phyloP scores from a whole-genome alignment of 2,113 vertebrate genomes.

The Anguilla rostrata region DNA sequence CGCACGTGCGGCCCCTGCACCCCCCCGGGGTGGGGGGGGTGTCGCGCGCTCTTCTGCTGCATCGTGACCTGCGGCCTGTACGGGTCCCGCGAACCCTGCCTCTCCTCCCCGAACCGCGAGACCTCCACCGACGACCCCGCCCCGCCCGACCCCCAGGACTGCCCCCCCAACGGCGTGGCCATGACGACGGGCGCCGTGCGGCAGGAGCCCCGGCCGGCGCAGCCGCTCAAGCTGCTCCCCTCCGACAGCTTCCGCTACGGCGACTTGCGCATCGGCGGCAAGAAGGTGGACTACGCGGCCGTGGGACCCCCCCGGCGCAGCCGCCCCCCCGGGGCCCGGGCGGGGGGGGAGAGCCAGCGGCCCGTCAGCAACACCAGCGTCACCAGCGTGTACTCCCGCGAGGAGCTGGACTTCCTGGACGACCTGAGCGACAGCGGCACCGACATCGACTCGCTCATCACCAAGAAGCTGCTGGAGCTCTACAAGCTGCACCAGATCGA shows the following conservation, averaged over 20 bases:
- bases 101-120: slow-evolving; percentile 70
- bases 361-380: slow-evolving; percentile 88
- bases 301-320: slow-evolving; percentile 32
- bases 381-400: slow-evolving; percentile 69
- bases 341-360: slow-evolving; percentile 79
- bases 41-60: slow-evolving; percentile 67
- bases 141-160: slow-evolving; percentile 57
- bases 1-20: slow-evolving; percentile 76
- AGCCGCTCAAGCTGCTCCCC: slow-evolving; percentile 56
- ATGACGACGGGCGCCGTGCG: slow-evolving; percentile 64
- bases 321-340: slow-evolving; percentile 70
- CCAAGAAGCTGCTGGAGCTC: slow-evolving; percentile 93
- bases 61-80: slow-evolving; percentile 83
- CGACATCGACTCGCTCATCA: slow-evolving; percentile 92
- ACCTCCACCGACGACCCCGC: slow-evolving; percentile 76
- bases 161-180: slow-evolving; percentile 71
- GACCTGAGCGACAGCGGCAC: slow-evolving; percentile 85
- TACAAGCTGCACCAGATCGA: slow-evolving; percentile 97
- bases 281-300: slow-evolving; percentile 73
- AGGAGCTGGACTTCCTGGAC: slow-evolving; percentile 79
- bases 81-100: slow-evolving; percentile 71
- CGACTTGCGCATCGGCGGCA: slow-evolving; percentile 86
- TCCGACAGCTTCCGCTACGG: slow-evolving; percentile 89
- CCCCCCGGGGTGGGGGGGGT: slow-evolving; percentile 72
- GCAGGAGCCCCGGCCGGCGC: slow-evolving; percentile 61